These are phyloP conservation scores for Steatocranus sp. DNA, from an alignment of 2,797 vertebrate species.

Conservation along the genomic window DNA sequence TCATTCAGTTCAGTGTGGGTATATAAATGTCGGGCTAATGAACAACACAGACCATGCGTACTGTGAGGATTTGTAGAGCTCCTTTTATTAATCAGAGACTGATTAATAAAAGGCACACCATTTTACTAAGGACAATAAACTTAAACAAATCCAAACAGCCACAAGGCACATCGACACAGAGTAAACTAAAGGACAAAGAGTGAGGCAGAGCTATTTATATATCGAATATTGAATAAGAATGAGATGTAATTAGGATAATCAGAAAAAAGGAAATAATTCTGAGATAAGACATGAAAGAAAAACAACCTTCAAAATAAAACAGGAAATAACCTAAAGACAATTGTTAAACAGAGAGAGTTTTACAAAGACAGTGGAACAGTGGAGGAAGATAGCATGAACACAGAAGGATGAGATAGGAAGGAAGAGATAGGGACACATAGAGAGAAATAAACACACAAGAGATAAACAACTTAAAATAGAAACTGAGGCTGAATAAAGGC, in stretches of 20 bases:
- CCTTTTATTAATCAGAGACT: not conserved
- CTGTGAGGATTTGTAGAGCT: not conserved
- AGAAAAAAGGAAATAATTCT: not conserved
- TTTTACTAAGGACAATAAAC: not conserved
- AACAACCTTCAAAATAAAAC: not conserved
- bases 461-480: not conserved
- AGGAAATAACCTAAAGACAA: not conserved
- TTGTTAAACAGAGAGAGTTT: not conserved
- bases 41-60: not conserved
- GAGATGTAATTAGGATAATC: not conserved
- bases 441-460: not conserved
- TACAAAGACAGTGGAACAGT: not conserved
- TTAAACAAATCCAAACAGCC: not conserved
- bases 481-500: not conserved
- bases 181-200: not conserved
- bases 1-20: not conserved
- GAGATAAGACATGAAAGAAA: not conserved
- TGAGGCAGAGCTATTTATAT: not conserved
- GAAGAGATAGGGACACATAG: not conserved
- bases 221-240: fast-evolving
- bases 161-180: not conserved
- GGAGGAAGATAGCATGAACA: not conserved
- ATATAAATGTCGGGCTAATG: not conserved
- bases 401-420: not conserved
- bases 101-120: not conserved